phyloP scores from a whole-genome alignment of 2,113 vertebrate genomes.

The Peromyscus polionotus region DNA sequence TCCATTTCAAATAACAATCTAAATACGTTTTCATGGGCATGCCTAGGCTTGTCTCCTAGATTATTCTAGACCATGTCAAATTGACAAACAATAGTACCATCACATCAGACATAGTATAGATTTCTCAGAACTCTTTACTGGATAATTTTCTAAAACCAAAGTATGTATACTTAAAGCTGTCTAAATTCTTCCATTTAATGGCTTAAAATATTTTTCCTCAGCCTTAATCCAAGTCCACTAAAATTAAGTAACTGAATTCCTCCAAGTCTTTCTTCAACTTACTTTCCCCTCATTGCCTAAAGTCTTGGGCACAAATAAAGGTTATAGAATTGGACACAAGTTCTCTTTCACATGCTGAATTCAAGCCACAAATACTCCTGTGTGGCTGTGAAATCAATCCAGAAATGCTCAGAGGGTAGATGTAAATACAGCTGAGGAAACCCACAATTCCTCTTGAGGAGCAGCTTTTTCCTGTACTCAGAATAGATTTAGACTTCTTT shows the following conservation, averaged over 20 bases:
- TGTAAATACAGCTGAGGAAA: not conserved
- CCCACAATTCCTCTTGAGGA: not conserved
- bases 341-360: not conserved
- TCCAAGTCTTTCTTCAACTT: not conserved
- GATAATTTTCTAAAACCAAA: slow-evolving; percentile 16
- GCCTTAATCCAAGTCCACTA: not conserved
- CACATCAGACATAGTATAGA: not conserved
- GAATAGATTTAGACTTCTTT: not conserved
- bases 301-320: not conserved
- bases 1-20: not conserved
- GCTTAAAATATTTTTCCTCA: not conserved
- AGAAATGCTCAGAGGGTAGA: not conserved
- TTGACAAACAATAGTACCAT: not conserved
- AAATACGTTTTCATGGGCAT: too few relatives aligned
- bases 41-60: not conserved
- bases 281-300: not conserved
- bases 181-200: slow-evolving; percentile 25
- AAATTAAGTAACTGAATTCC: not conserved
- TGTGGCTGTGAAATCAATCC: not conserved
- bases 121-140: not conserved
- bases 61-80: not conserved
- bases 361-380: not conserved
- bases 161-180: not conserved
- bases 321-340: not conserved
- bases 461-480: not conserved